Base-by-base conservation (phyloP, 1,140 invertebrate species). In the Nixonia krombeini region DNA sequence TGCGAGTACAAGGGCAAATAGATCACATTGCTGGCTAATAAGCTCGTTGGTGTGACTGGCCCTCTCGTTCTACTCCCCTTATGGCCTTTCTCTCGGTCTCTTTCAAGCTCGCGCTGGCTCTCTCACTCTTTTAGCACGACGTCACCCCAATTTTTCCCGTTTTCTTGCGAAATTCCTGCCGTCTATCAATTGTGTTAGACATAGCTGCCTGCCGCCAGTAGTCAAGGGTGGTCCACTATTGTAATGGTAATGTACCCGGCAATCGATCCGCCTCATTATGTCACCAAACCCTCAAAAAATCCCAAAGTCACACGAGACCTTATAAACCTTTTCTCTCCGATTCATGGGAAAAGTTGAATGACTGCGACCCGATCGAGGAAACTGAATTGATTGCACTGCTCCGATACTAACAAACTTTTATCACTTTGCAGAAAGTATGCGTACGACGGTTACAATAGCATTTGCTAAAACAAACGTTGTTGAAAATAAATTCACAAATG, bases 221-320 rank as follows among this genome's bases (percentile, higher is more conserved):
- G 47, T 49, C 38, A 61, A 63, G 64, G 79, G 75, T 74, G 64
- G 72, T 72, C 47, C 40, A 35, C 47, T 41, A 83, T 85, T 85
- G 78, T 84, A 13, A 84, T 83, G 83, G 42, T 80, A 83, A 85
- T 84, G 17, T 45, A 47, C 13, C 37, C 47, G 65, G 75, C 77
- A 78, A 82, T 83, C 77, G 80, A 85, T 85, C 78, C 53, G 74
- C 62, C 78, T 83, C 82, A 79, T 84, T 85, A 83, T 75, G 73
- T 75, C 74, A 63, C 62, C 51, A 61, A 76, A 78, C 59, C 65
- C 63, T 53, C 59, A 71, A 77, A 76, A 59, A 69, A 38, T 45
- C 44, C 31, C 28, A 15, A 64, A 71, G 77, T 80, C 73, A 69
- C 74, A 77, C 70, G 71, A 76, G 64, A 73, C 64, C 40, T 38